Percentiles rank a stretch among this genome's conserved stretches.
Evolutionary conservation across 2,888 invertebrate species (phyloP).

Genomic region (Ophion ventricosus): DNA sequence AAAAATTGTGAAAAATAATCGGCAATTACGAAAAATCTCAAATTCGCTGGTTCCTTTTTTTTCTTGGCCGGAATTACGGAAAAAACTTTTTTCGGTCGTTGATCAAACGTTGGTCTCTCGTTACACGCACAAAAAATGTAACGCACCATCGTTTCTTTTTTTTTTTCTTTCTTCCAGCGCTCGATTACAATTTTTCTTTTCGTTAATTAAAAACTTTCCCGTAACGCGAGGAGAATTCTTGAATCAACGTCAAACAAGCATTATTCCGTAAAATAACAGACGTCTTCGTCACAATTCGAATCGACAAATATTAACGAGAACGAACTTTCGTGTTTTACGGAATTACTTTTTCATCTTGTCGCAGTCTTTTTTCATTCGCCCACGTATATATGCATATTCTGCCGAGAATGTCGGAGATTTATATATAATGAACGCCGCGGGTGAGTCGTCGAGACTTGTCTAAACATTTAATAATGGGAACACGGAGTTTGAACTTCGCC

Average conservation of each 20-base stretch:
- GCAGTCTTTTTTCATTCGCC: not conserved
- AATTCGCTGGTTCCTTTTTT: not conserved
- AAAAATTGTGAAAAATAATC: not conserved
- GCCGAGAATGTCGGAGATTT: slow-evolving; percentile 28
- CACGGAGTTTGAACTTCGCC: slow-evolving; percentile 5
- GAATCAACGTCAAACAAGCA: not conserved
- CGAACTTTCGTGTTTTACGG: slow-evolving; percentile 4
- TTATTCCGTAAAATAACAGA: not conserved
- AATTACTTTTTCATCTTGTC: slow-evolving; percentile 18
- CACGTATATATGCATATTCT: not conserved
- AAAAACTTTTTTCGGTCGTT: not conserved
- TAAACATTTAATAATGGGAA: slow-evolving; percentile 54
- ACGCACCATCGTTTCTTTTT: not conserved
- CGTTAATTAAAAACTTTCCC: slow-evolving; percentile 1
- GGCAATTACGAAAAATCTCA: not conserved
- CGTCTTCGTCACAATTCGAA: not conserved
- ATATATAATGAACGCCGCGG: slow-evolving; percentile 18
- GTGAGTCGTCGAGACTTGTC: slow-evolving; percentile 45
- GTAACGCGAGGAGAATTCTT: not conserved
- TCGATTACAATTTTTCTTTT: not conserved
- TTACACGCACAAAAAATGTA: not conserved
- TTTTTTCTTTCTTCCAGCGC: not conserved
- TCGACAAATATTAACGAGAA: slow-evolving; percentile 7
- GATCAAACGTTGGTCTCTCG: not conserved
- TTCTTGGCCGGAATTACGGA: not conserved